Conservation (phyloP, 1,140 invertebrate genomes). For the Hydropsyche tenuis region DNA sequence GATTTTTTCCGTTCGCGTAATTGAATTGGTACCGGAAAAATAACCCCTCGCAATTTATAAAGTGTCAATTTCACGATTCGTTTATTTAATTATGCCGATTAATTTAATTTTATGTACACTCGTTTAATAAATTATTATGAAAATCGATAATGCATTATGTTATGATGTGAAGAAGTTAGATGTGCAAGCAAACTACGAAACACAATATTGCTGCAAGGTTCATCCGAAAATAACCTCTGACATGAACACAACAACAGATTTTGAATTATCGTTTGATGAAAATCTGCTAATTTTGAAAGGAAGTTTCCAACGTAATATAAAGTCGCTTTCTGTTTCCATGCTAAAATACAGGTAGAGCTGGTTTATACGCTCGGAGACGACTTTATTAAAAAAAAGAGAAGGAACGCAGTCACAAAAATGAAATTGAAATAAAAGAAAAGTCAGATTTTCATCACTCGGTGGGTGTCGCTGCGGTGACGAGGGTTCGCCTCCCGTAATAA, state of each 20-base stretch:
- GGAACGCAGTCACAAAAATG: too few species aligned
- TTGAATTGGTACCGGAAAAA: too few species aligned
- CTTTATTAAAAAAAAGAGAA: slow-evolving; percentile 17
- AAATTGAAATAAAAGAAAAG: too few species aligned
- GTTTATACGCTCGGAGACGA: background rate
- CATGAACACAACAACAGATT: background rate
- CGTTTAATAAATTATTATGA: too few species aligned
- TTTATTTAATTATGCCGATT: too few species aligned
- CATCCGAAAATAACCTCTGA: slow-evolving; percentile 4
- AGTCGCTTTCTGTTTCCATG: background rate
- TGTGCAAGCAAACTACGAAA: background rate
- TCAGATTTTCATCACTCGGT: too few species aligned
- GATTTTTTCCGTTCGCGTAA: too few species aligned
- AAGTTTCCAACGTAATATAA: background rate
- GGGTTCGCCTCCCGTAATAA: background rate
- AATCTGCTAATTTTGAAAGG: background rate
- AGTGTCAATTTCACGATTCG: too few species aligned
- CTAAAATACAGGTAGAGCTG: slow-evolving; percentile 2
- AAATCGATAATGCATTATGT: too few species aligned
- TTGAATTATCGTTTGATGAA: background rate
- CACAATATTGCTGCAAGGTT: background rate
- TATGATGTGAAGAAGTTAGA: background rate
- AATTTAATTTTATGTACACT: too few species aligned
- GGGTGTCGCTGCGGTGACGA: too few species aligned
- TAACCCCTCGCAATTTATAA: too few species aligned